Evolutionary conservation across 2,113 vertebrate genomes (phyloP).

Genomic region (Falco punctatus): DNA sequence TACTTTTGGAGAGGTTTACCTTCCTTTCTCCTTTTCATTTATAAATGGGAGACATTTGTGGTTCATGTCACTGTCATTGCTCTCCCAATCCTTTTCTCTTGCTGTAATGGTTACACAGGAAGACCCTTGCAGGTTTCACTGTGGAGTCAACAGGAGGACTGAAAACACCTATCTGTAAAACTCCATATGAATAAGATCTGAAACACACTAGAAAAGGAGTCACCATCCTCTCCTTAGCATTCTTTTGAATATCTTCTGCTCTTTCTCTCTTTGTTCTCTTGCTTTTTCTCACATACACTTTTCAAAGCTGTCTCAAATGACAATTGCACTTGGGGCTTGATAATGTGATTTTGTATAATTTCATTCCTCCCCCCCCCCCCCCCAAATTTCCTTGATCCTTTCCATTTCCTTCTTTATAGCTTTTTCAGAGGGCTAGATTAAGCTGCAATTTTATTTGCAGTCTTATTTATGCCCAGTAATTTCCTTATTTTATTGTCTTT

Average conservation of each 20-base stretch:
- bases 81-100: background rate
- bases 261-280: background rate
- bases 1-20: background rate
- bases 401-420: background rate
- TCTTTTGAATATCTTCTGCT: background rate
- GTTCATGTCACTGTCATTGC: rapidly evolving
- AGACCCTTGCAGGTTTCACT: background rate
- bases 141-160: background rate
- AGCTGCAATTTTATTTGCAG: background rate
- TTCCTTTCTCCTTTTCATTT: background rate
- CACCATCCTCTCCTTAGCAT: background rate
- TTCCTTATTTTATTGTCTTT: background rate
- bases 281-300: background rate
- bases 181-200: background rate
- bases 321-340: background rate
- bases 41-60: background rate
- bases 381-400: background rate
- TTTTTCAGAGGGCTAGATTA: background rate
- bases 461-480: background rate
- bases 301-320: background rate
- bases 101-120: background rate
- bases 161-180: background rate
- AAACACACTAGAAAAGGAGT: background rate
- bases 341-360: background rate
- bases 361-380: background rate